A percentile compares a stretch with the other conserved stretches of the same genome.
Evolutionary conservation across 2,113 vertebrate species (phyloP).

Genomic region (Sylvietta virens): DNA sequence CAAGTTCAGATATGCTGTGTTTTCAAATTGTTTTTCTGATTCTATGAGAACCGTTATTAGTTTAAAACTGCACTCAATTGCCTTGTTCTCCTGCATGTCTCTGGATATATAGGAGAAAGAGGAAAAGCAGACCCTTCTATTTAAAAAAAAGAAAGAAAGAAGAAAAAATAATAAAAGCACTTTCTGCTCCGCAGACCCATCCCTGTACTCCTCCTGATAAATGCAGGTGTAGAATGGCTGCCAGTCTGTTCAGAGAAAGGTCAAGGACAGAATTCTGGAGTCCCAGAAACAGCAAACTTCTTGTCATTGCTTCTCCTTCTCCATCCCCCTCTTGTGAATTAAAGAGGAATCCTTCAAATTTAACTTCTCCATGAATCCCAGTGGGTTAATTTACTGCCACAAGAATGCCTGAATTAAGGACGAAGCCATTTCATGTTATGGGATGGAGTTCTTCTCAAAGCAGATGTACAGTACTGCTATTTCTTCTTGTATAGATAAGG

Average conservation of each 20-base stretch:
- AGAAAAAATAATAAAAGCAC: neutral
- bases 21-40: neutral
- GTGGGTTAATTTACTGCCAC: neutral
- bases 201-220: neutral
- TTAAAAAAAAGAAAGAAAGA: neutral
- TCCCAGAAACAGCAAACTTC: neutral
- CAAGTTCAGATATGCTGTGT: neutral
- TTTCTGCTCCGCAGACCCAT: neutral
- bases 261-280: neutral
- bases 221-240: neutral
- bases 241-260: neutral
- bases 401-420: slow-evolving; percentile 7
- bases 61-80: neutral
- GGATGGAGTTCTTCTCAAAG: slow-evolving; percentile 12
- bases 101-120: neutral
- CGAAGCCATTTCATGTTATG: neutral
- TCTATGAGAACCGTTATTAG: neutral
- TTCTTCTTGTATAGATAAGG: neutral
- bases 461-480: neutral
- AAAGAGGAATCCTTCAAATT: neutral
- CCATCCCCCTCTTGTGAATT: neutral
- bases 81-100: neutral
- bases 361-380: neutral
- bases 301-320: neutral
- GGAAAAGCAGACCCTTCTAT: neutral